phyloP scores from a whole-genome alignment of 2,888 invertebrate genomes.

The Drosophila melanosoma region DNA sequence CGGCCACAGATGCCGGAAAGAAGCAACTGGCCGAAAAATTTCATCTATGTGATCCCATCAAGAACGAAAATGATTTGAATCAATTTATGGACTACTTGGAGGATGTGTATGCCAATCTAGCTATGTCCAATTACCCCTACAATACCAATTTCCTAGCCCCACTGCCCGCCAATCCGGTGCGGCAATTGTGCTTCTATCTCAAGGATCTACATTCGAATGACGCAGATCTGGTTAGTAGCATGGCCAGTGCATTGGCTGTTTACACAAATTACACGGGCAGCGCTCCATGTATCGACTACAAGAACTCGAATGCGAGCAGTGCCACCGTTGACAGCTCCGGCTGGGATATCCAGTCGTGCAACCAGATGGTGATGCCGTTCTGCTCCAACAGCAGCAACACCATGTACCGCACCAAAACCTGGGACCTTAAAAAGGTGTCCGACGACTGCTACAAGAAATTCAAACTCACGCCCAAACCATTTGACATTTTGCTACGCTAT shows the following conservation, averaged over 20 bases:
- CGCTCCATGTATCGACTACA: constrained; percentile 89
- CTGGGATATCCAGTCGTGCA: constrained; percentile 96
- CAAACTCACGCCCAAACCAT: constrained; percentile 88
- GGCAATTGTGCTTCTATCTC: constrained; percentile 87
- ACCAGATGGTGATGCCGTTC: constrained; percentile 98
- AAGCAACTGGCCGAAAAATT: constrained; percentile 90
- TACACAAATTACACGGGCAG: constrained; percentile 93
- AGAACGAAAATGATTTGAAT: constrained; percentile 86
- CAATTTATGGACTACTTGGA: constrained; percentile 89
- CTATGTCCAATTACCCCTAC: constrained; percentile 99
- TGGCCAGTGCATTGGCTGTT: constrained; percentile 90
- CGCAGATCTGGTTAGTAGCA: constrained; percentile 83
- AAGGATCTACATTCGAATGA: constrained; percentile 62
- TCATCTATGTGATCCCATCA: constrained; percentile 90
- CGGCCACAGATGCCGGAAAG: constrained; percentile 88
- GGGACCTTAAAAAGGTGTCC: constrained; percentile 90
- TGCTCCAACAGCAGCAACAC: constrained; percentile 91
- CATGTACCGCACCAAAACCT: constrained; percentile 92
- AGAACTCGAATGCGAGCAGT: constrained; percentile 87
- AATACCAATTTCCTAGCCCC: constrained; percentile 92
- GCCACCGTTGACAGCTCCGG: constrained; percentile 84
- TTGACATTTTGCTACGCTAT: constrained; percentile 90
- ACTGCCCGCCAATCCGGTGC: constrained; percentile 94
- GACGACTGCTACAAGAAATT: constrained; percentile 89
- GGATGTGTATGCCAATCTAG: constrained; percentile 91